These are phyloP conservation scores for Chironomus tentans DNA, from an alignment of 2,888 invertebrate species.

Conservation along the genomic window DNA sequence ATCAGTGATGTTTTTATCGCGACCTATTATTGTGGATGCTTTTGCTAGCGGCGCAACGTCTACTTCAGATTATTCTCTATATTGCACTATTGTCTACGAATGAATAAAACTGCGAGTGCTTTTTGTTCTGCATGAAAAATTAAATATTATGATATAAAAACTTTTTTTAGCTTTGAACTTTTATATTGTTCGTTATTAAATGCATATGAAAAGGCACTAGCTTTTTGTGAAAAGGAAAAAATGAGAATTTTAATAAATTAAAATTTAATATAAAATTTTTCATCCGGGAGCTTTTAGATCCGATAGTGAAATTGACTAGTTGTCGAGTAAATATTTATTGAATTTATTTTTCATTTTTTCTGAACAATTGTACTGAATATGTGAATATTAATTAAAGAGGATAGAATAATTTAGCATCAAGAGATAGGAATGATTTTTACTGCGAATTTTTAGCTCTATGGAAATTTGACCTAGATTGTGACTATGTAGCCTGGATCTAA, in stretches of 20 bases:
- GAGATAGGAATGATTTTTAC: too few species aligned
- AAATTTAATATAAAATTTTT: neutral
- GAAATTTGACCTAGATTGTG: too few species aligned
- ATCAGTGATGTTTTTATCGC: neutral
- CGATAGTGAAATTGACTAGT: too few species aligned
- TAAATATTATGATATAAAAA: neutral
- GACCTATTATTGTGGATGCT: neutral
- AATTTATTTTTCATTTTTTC: too few species aligned
- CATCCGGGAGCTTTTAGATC: neutral
- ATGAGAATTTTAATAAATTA: neutral
- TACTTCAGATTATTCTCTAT: neutral
- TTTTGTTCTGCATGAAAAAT: too few species aligned
- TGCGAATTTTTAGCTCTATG: too few species aligned
- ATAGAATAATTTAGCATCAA: too few species aligned
- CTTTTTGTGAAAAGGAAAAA: neutral
- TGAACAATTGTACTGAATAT: too few species aligned
- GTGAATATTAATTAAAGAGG: too few species aligned
- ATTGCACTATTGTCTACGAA: too few species aligned
- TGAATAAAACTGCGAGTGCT: neutral
- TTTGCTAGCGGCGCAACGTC: neutral
- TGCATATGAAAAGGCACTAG: neutral
- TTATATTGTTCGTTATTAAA: neutral
- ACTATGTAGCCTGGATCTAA: too few species aligned
- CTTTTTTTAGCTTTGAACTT: neutral
- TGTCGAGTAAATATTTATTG: too few species aligned